A percentile compares a stretch with the other conserved stretches of the same genome.
Evolutionary conservation across 2,113 vertebrate species (phyloP).

Genomic region (Prietella phreatophila): DNA sequence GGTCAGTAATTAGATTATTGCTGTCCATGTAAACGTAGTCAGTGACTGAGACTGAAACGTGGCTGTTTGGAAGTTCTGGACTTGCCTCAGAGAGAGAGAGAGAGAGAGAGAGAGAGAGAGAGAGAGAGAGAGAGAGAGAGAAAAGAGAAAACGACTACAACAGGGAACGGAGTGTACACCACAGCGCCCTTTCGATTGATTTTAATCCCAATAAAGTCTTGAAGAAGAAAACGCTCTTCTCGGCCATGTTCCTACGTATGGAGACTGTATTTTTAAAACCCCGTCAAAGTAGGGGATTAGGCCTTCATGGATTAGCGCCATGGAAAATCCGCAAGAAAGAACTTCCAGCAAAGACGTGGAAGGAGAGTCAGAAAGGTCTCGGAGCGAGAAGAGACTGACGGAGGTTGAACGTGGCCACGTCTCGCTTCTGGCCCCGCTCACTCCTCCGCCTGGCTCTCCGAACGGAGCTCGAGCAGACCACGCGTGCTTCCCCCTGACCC

Average conservation of each 20-base stretch:
- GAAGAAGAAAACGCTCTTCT: neutral
- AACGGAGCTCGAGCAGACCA: neutral
- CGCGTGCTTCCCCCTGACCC: neutral
- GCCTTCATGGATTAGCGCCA: conserved; percentile 49
- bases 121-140: neutral
- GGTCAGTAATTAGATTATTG: no score
- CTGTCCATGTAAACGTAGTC: no score
- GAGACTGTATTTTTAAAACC: neutral
- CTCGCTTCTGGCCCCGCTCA: neutral
- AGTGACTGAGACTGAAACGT: neutral
- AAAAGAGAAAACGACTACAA: neutral
- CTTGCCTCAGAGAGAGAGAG: neutral
- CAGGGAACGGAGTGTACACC: neutral
- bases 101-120: neutral
- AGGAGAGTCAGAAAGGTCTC: neutral
- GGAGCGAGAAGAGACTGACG: neutral
- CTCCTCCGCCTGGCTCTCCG: neutral
- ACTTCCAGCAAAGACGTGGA: conserved; percentile 6
- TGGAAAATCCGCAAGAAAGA: conserved; percentile 40
- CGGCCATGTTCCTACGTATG: conserved; percentile 19
- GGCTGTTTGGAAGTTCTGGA: conserved; percentile 17
- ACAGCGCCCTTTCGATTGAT: neutral
- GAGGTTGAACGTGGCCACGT: neutral
- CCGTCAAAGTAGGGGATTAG: conserved; percentile 53
- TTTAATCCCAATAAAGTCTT: neutral